Evolutionary conservation across 2,888 invertebrate genomes (phyloP), one percentile per base, ranked within the genome.

Genomic region (Agrochola lota): DNA sequence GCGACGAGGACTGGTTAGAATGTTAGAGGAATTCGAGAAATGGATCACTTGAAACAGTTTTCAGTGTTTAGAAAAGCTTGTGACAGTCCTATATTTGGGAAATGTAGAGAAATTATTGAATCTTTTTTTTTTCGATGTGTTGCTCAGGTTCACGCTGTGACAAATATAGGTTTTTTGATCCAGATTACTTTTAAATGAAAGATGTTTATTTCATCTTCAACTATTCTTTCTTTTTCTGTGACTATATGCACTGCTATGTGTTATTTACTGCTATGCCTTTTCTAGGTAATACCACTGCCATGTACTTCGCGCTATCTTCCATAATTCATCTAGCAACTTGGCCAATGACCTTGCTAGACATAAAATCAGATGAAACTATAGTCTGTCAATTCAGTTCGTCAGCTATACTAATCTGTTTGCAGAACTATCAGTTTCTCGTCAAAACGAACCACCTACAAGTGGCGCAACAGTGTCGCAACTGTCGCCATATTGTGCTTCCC

Each of bases 401-500:
- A 40, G 49, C 8, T 26, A 20, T 5, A 20, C 5, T 8, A 26
- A 70, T 43, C 1, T 0, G 12, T 12, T 1, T 4, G n/a, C 17
- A 23, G 7, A 71, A 23, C 5, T 20, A 23, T 6, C 9, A 30
- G 15, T 20, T 59, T 30, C 12, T 60, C 15, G 0, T 3, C 1
- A 15, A 30, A 52, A 59, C 15, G 0, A 57, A 17, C 15, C 5
- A 30, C 40, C 2, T 9, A n/a, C 2, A 20, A 46, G 60, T 52
- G 12, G 30, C 59, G 71, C 85, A 77, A 73, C 76, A 74, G 81
- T 85, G 70, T 66, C 72, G 23, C 85, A 46, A 83, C 83, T 46
- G 23, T 43, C 35, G 20, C 60, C 62, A 72, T 72, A 35, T 52
- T 66, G 64, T 69, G 40, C n/a, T 11, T n/a, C 35, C 57, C 35